Evolutionary conservation across 2,888 invertebrate species (phyloP).

Genomic region (Holacanthella duospinosa): DNA sequence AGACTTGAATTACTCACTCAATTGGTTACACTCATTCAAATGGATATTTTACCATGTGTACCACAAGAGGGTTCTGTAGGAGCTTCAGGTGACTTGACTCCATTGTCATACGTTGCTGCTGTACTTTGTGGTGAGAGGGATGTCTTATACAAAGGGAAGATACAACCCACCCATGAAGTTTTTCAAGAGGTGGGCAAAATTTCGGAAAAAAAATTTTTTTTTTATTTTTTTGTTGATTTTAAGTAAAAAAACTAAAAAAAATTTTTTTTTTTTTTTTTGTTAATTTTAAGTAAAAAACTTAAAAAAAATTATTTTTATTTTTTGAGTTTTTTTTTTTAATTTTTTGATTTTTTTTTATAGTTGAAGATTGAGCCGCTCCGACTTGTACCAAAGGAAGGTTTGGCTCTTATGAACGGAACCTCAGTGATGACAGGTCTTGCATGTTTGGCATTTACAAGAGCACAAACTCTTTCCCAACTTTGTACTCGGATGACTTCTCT

Average conservation of each 20-base stretch:
- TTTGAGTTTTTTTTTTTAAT: neutral
- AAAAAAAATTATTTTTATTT: neutral
- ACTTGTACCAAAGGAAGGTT: conserved; percentile 5
- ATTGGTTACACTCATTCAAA: neutral
- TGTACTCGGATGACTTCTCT: conserved; percentile 9
- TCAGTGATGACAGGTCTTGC: conserved; percentile 13
- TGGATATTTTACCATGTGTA: conserved; percentile 9
- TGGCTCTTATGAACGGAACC: conserved; percentile 11
- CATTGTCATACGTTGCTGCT: conserved; percentile 11
- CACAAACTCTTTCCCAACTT: neutral
- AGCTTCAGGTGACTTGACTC: conserved; percentile 9
- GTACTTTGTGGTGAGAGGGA: conserved; percentile 9
- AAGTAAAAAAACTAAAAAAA: neutral
- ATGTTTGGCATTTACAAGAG: conserved; percentile 9
- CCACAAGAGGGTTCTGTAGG: conserved; percentile 12
- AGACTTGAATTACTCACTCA: conserved; percentile 3
- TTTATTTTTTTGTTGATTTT: neutral
- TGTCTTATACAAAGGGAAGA: conserved; percentile 4
- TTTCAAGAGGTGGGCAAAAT: conserved; percentile 3
- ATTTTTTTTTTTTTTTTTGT: neutral
- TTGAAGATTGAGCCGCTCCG: conserved; percentile 1
- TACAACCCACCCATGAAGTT: neutral
- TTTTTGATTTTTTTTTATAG: neutral
- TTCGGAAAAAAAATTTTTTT: conserved; percentile 1
- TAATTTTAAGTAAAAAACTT: neutral